phyloP scores from a whole-genome alignment of 2,113 vertebrate species.

The Amphiprion percula region DNA sequence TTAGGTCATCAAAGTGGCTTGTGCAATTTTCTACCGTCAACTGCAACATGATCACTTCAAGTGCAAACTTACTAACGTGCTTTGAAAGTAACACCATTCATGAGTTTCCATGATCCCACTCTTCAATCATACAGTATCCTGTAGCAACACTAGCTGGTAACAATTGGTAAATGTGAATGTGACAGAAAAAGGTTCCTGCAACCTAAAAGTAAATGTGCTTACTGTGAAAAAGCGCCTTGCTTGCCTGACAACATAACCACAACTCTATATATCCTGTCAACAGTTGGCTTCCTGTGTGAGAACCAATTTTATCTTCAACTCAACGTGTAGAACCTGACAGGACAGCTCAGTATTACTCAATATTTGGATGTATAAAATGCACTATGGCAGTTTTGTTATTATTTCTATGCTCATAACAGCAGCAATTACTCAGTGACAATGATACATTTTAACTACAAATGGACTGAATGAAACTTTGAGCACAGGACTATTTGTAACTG shows the following conservation, averaged over 20 bases:
- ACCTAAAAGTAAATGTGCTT: slow-evolving; percentile 63
- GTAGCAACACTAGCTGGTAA: slow-evolving; percentile 32
- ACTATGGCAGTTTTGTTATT: neutral
- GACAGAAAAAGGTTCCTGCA: slow-evolving; percentile 41
- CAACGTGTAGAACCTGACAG: neutral
- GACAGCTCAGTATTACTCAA: neutral
- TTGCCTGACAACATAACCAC: slow-evolving; percentile 75
- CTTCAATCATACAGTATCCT: slow-evolving; percentile 5
- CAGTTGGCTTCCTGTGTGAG: slow-evolving; percentile 77
- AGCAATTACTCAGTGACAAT: neutral
- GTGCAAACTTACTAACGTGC: neutral
- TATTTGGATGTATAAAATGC: neutral
- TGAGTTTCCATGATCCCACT: slow-evolving; percentile 16
- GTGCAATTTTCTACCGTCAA: neutral
- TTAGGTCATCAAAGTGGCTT: neutral
- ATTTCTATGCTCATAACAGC: neutral
- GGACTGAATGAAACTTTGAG: neutral
- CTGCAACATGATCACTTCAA: neutral
- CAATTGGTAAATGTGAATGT: slow-evolving; percentile 43
- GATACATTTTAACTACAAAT: neutral
- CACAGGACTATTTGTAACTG: no score
- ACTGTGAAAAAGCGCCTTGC: slow-evolving; percentile 48
- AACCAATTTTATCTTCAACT: slow-evolving; percentile 20
- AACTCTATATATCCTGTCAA: slow-evolving; percentile 82
- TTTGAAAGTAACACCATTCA: slow-evolving; percentile 27